phyloP scores from a whole-genome alignment of 2,888 invertebrate genomes.

The Diarsia brunnea region DNA sequence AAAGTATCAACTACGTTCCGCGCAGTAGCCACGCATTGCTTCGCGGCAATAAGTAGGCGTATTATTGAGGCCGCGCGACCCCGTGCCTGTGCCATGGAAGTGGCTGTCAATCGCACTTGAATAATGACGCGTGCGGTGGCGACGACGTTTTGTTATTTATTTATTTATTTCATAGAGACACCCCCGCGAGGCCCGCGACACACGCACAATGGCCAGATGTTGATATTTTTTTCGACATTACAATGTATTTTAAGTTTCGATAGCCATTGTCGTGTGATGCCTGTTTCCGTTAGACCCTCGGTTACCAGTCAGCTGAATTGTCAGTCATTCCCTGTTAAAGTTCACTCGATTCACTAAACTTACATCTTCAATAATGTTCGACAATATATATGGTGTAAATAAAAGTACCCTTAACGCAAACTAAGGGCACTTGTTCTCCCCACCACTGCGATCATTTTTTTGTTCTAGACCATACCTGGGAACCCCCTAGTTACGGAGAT shows the following conservation, averaged over 20 bases:
- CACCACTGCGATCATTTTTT: no score
- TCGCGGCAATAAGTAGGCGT: constrained; percentile 88
- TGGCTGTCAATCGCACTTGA: constrained; percentile 89
- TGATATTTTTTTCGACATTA: constrained; percentile 88
- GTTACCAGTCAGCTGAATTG: constrained; percentile 65
- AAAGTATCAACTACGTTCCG: constrained; percentile 50
- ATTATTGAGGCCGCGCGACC: constrained; percentile 83
- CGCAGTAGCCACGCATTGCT: constrained; percentile 67
- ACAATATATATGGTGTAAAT: no score
- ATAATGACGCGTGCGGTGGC: constrained; percentile 90
- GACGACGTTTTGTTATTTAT: constrained; percentile 88
- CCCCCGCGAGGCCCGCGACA: constrained; percentile 86
- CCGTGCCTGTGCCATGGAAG: constrained; percentile 80
- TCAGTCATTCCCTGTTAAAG: constrained; percentile 59
- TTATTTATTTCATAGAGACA: constrained; percentile 83
- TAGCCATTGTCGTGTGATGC: constrained; percentile 79
- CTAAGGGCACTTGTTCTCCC: no score
- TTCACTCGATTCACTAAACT: constrained; percentile 58
- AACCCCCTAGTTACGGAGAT: no score
- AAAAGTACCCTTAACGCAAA: no score
- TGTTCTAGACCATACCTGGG: no score
- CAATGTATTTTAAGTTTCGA: constrained; percentile 88
- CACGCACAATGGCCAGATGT: constrained; percentile 89
- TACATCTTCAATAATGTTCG: constrained; percentile 17
- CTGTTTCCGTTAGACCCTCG: constrained; percentile 82